These are phyloP conservation scores for Nyctibius bracteatus DNA, from an alignment of 2,113 vertebrate species.

Conservation along the genomic window DNA sequence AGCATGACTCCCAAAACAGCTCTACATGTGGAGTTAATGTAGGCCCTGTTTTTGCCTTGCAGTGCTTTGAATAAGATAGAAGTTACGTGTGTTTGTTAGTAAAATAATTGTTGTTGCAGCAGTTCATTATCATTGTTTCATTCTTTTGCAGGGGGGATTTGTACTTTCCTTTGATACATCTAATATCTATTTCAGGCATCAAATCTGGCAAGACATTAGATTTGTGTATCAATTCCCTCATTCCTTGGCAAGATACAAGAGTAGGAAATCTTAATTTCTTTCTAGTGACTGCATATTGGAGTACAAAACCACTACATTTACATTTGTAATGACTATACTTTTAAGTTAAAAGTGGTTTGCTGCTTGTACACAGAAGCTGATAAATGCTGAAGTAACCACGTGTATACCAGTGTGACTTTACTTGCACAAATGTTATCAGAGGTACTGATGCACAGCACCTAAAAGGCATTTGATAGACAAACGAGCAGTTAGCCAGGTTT, in stretches of 20 bases:
- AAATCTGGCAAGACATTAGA: background rate
- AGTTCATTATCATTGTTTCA: background rate
- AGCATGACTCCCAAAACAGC: background rate
- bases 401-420: background rate
- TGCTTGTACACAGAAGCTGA: background rate
- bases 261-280: background rate
- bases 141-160: fast-evolving
- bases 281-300: background rate
- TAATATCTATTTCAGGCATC: background rate
- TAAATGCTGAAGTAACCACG: background rate
- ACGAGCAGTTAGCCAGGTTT: background rate
- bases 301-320: background rate
- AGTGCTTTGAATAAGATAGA: background rate
- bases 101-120: background rate
- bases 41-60: background rate
- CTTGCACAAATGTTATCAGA: background rate
- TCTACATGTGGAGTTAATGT: background rate
- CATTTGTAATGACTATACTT: background rate
- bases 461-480: background rate
- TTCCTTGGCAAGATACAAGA: background rate
- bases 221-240: background rate
- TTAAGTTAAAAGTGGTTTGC: background rate
- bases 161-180: background rate
- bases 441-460: background rate
- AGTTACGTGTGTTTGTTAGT: background rate